Evolutionary conservation across 2,113 vertebrate species (phyloP), one percentile per base, ranked within the genome.

Genomic region (Heteronetta atricapilla): DNA sequence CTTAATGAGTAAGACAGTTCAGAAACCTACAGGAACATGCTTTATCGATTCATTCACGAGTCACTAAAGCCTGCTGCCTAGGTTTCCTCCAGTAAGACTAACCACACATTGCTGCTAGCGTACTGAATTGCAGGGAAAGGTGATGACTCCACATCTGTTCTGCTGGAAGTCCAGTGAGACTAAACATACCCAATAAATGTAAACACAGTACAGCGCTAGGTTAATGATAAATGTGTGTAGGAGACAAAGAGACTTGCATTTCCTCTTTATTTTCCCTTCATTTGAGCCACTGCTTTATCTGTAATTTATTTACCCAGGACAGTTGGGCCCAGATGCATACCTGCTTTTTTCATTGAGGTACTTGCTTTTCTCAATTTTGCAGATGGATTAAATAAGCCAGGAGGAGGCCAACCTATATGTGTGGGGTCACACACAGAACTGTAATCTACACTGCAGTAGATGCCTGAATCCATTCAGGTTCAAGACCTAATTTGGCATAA

Each of bases 31-130:
- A 88, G 83, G 80, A 96, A 90, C 94, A 85, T 87, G 88, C 62
- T 92, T 94, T 94, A 97, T 96, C 89, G 94, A 96, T 96, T 96
- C 82, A 88, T 91, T 89, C 72, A 3, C 90, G 28, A 95, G 86
- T 81, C 82, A 77, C 88, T 90, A 69, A 95, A 93, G 77, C 80
- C 70, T 72, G 73, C 74, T 92, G 87, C 82, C 88, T 72, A 0
- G 80, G 89, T 44, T 85, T 50, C n/a, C 31, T 88, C 86, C 86
- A 89, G 26, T 89, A 60, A 89, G 77, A 82, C 68, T 48, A 85
- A 92, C 82, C 64, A 53, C 73, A 86, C 1, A 94, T 73, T 66
- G 86, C 80, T 95, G 74, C 74, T 76, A 10, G 2, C 40, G 53
- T 55, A 36, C 48, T 66, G 81, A 91, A 81, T 5, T 87, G 53